Evolutionary conservation across 2,113 vertebrate genomes (phyloP).

Genomic region (Myodes glareolus): DNA sequence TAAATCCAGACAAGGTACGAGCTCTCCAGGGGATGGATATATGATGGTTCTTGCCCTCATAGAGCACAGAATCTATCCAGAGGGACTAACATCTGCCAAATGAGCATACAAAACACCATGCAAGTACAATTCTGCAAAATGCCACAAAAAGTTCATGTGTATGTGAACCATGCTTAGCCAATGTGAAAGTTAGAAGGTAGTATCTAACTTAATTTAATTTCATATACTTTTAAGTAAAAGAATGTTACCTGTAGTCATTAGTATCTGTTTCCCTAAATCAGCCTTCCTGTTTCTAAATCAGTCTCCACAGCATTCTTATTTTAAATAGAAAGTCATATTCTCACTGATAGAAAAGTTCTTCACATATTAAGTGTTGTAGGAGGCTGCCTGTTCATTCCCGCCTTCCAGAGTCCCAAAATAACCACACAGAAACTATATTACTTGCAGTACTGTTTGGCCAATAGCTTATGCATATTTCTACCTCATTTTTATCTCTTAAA

Average conservation of each 20-base stretch:
- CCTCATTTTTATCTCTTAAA: too few species aligned
- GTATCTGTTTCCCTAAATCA: background rate
- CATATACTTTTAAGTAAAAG: background rate
- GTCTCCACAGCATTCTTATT: background rate
- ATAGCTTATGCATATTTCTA: too few species aligned
- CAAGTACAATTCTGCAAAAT: background rate
- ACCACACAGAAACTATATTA: too few species aligned
- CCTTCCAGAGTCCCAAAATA: too few species aligned
- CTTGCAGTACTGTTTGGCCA: too few species aligned
- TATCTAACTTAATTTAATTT: background rate
- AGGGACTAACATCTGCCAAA: background rate
- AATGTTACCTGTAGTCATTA: background rate
- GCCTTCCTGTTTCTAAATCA: background rate
- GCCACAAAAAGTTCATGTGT: background rate
- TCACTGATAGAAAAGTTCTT: background rate
- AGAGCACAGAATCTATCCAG: background rate
- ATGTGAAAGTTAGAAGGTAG: background rate
- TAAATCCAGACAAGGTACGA: background rate
- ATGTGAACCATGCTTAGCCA: background rate
- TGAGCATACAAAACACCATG: background rate
- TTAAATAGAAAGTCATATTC: background rate
- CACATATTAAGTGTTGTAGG: background rate
- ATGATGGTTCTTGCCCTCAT: background rate
- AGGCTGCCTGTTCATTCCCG: too few species aligned
- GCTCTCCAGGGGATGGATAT: background rate